Evolutionary conservation across 2,888 invertebrate genomes (phyloP).

Genomic region (Camptogramma bilineatum): DNA sequence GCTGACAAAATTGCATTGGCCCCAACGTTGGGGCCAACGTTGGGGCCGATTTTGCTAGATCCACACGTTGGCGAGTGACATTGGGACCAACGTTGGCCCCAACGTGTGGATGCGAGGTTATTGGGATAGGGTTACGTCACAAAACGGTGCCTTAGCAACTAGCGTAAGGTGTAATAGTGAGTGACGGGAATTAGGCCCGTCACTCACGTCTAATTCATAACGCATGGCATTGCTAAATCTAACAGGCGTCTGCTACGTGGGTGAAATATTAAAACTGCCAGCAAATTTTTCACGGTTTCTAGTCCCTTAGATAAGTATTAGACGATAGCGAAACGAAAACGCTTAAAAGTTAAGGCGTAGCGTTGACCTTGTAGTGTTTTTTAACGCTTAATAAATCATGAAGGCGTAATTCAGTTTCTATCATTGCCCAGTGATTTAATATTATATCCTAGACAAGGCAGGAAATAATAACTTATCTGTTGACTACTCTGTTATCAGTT

Average conservation of each 20-base stretch:
- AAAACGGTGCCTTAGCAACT: slow-evolving; percentile 20
- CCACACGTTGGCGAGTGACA: too few relatives aligned
- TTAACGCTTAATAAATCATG: background rate
- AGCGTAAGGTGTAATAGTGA: slow-evolving; percentile 36
- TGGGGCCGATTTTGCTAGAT: too few relatives aligned
- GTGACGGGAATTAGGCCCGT: slow-evolving; percentile 33
- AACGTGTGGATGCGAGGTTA: too few relatives aligned
- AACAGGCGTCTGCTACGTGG: slow-evolving; percentile 50
- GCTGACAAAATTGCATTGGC: too few relatives aligned
- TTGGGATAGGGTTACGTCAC: background rate
- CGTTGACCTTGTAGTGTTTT: background rate
- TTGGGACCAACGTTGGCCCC: too few relatives aligned
- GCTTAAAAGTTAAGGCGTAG: background rate
- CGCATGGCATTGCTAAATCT: slow-evolving; percentile 53
- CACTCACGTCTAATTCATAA: slow-evolving; percentile 38
- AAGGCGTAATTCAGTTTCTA: background rate
- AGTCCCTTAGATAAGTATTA: slow-evolving; percentile 13
- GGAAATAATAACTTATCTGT: background rate
- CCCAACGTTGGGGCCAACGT: too few relatives aligned
- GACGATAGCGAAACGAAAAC: slow-evolving; percentile 5
- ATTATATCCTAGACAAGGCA: background rate
- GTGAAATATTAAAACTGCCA: slow-evolving; percentile 56
- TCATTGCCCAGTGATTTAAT: background rate
- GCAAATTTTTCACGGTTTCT: slow-evolving; percentile 51
- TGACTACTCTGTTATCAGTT: background rate